Base-by-base conservation (phyloP, 1,140 invertebrate species). In the Watersipora subatra region DNA sequence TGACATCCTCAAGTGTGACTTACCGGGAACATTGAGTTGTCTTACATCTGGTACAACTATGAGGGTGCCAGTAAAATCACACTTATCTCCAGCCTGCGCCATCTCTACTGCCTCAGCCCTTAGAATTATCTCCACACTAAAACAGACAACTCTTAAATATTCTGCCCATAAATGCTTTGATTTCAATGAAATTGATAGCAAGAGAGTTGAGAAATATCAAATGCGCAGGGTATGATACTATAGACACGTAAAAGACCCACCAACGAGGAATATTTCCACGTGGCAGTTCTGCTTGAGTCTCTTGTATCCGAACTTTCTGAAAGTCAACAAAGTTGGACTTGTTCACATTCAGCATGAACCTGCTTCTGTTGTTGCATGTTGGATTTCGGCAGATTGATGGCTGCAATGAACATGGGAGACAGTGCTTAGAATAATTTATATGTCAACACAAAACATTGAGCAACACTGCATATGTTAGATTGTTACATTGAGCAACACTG, bases 21-120 rank as follows among this genome's bases (percentile, higher is more conserved):
- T 67, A 81, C 92, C 94, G 0, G 92, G 90, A 62, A 89, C 75
- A n/a, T 89, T 85, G 26, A 99, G 75, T 2, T 87, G 86, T 2
- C 88, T 87, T 1, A 99, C 90, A 84, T 99, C 95, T 1, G 97
- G 97, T 0, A 99, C 91, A 2, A 97, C 95, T 74, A 99, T 97
- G 2, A 99, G 81, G 0, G 93, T 95, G 61, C 97, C 83, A 30
- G 90, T 96, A 75, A 99, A 98, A 78, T 99, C 93, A 77, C 94
- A 97, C 61, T 91, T 84, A 74, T 89, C 87, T 64, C 87, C 87
- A 71, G 91, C 89, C 83, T 99, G 96, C 12, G 97, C 93, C 56
- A 86, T 88, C 82, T 99, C 97, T 1, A 99, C 97, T 71, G 88
- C 87, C 81, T 99, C 96, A 3, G 92, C 93, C 73, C 96, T 84